Evolutionary conservation across 2,113 vertebrate species (phyloP), one percentile per base, ranked within the genome.

Genomic region (Sciurus niger): DNA sequence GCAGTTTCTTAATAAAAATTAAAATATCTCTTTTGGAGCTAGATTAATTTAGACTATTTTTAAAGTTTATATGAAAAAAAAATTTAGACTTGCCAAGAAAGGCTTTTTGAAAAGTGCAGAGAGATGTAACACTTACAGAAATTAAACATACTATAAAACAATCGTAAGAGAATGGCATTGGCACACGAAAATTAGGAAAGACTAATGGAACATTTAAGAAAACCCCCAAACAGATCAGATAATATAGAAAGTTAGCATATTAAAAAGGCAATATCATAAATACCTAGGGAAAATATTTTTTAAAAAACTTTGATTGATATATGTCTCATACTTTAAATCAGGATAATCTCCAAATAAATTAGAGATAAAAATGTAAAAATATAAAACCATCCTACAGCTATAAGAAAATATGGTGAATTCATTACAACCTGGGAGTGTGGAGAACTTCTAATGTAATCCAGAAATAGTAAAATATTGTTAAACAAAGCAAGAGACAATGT

Each of bases 111-210:
- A 73, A 89, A 43, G 30, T 4, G 0, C 4, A 88, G 82, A 87
- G 17, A 14, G 67, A 40, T 0, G 16, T 51, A 48, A 83, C 22
- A 67, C 7, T 55, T 74, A 51, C 48, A 76, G 37, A 88, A 83
- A 92, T 55, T 74, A 73, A 95, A 55, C n/a, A 87, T 30, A 67
- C 28, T 80, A 73, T 95, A 91, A 86, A 79, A 20, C 32, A 60
- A 37, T 77, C 60, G 68, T 17, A 63, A 58, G 4, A 68, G 40
- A 51, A 68, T 40, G 48, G 14, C 83, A 89, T 60, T 88, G 67
- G 34, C 70, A 60, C 14, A 84, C 70, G 34, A 89, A 58, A 28
- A 84, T 70, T 28, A 84, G 70, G 48, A 84, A 84, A 84, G 37
- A 37, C 34, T 32, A 68, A 77, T 55, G 8, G 25, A 84, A 51